phyloP scores from a whole-genome alignment of 2,797 vertebrate genomes.

The Leptoclinus maculatus region DNA sequence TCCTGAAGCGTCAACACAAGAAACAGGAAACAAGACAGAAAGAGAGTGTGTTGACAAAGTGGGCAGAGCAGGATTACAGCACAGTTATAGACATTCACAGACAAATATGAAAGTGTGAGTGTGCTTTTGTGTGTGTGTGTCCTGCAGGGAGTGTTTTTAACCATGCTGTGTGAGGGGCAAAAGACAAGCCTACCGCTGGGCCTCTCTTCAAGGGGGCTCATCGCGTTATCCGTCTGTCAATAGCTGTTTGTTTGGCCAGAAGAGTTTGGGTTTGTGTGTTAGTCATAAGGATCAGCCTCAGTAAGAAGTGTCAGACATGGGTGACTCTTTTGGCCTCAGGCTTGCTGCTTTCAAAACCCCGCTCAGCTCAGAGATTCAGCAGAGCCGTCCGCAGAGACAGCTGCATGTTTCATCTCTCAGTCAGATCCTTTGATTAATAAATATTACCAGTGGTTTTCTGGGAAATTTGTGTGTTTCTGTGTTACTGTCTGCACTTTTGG shows the following conservation, averaged over 20 bases:
- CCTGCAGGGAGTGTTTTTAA: conserved; percentile 54
- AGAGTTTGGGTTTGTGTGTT: conserved; percentile 29
- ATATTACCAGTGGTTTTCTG: conserved; percentile 12
- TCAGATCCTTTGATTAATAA: conserved; percentile 49
- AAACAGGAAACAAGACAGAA: conserved; percentile 27
- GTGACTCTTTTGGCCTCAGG: conserved; percentile 30
- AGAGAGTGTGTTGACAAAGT: conserved; percentile 69
- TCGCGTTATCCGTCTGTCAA: conserved; percentile 57
- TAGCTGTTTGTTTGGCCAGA: conserved; percentile 63
- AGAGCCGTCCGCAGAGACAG: conserved; percentile 35
- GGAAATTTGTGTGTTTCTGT: neutral
- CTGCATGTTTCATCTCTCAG: conserved; percentile 27
- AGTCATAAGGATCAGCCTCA: conserved; percentile 48
- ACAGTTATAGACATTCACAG: conserved; percentile 16
- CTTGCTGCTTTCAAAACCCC: conserved; percentile 18
- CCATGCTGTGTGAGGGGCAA: conserved; percentile 49
- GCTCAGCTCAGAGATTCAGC: conserved; percentile 29
- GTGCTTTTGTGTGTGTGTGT: conserved; percentile 24
- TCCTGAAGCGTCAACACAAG: neutral
- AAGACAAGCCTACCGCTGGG: conserved; percentile 45
- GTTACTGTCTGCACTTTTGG: conserved; percentile 10
- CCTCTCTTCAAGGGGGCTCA: conserved; percentile 41
- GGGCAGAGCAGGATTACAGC: conserved; percentile 42
- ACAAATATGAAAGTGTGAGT: conserved; percentile 24
- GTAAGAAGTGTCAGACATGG: conserved; percentile 36